A percentile compares a stretch with the other conserved stretches of the same genome.
phyloP scores from a whole-genome alignment of 2,797 vertebrate species.

The Gymnocypris eckloni region DNA sequence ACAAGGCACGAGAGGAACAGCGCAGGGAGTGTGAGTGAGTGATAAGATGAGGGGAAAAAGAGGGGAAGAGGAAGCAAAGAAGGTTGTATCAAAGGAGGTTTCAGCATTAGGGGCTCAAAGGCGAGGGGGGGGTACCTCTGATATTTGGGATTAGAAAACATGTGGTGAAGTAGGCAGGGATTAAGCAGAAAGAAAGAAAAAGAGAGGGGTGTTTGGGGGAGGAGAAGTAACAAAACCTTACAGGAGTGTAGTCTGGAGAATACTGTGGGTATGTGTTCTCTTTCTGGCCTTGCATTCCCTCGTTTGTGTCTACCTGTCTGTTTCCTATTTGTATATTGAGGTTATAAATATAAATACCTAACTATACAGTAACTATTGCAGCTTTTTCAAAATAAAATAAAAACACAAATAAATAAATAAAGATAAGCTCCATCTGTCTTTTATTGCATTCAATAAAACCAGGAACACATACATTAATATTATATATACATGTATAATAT shows the following conservation, averaged over 20 bases:
- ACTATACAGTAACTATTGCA: background rate
- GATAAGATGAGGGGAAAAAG: conserved; percentile 52
- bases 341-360: background rate
- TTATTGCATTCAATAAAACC: background rate
- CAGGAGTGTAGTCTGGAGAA: conserved; percentile 68
- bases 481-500: background rate
- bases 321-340: background rate
- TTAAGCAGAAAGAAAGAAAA: conserved; percentile 72
- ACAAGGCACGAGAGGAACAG: conserved; percentile 57
- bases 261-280: conserved; percentile 66
- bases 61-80: conserved; percentile 36
- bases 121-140: conserved; percentile 67
- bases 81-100: conserved; percentile 66
- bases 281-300: conserved; percentile 41
- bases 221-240: conserved; percentile 61
- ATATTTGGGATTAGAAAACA: conserved; percentile 80
- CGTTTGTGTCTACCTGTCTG: background rate
- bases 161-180: conserved; percentile 76
- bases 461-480: background rate
- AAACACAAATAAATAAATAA: background rate
- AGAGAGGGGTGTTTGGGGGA: conserved; percentile 72
- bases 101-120: conserved; percentile 69
- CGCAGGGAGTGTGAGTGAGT: conserved; percentile 62
- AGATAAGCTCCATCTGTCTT: background rate
- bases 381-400: background rate